Evolutionary conservation across 2,113 vertebrate species (phyloP).

Genomic region (Epinephelus cyanopodus): DNA sequence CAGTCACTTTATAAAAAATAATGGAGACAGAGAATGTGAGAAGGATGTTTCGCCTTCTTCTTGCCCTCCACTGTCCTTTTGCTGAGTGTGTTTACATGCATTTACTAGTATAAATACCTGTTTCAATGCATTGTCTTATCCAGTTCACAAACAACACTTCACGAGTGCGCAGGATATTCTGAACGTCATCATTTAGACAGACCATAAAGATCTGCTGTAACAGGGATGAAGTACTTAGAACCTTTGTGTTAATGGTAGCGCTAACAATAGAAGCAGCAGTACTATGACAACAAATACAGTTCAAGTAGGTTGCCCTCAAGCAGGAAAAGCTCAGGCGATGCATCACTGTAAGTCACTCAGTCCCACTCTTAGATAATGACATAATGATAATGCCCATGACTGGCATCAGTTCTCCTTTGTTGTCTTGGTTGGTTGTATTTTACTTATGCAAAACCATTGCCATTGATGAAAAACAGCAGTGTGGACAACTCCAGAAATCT

Average conservation of each 20-base stretch:
- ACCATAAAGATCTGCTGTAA: constrained; percentile 9
- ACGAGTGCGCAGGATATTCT: constrained; percentile 28
- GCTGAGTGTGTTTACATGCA: constrained; percentile 12
- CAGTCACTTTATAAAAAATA: constrained; percentile 30
- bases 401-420: too few relatives aligned
- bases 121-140: constrained; percentile 34
- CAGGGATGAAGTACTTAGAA: constrained; percentile 13
- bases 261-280: constrained; percentile 23
- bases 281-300: neutral
- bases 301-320: neutral
- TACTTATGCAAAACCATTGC: too few relatives aligned
- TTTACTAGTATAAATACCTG: neutral
- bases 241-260: neutral
- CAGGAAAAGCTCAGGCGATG: neutral
- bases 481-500: too few relatives aligned
- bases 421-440: too few relatives aligned
- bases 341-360: too few relatives aligned
- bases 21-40: neutral
- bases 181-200: constrained; percentile 30
- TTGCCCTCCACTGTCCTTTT: constrained; percentile 12
- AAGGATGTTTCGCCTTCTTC: constrained; percentile 5
- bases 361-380: too few relatives aligned
- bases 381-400: too few relatives aligned
- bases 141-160: constrained; percentile 6
- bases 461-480: too few relatives aligned